Base-by-base conservation (phyloP, 2,797 vertebrate species). In the Oryzias sinensis region DNA sequence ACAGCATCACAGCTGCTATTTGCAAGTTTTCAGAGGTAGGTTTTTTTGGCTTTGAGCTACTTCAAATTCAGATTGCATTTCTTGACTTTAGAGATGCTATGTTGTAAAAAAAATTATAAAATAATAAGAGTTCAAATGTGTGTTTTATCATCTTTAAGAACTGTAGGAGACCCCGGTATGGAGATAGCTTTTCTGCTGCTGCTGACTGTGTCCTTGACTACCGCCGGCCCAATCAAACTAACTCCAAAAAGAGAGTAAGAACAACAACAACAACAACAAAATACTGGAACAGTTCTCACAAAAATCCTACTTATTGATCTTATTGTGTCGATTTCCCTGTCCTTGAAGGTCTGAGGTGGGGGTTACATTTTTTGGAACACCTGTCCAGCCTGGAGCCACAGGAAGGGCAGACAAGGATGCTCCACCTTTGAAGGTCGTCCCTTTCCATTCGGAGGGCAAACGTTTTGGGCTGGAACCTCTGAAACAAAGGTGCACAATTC, bases 141-240 rank as follows among this genome's bases (percentile, higher is more conserved):
- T 20, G 48, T 43, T 0, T 55, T 49, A 42, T 5, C 55, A 45
- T 51, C 15, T 68, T 44, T 56, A 22, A 2, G 15, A 33, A 18
- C 48, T 41, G 52, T 64, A 91, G 91, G 81, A 42, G 53, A 53
- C 14, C 59, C 43, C 68, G 78, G 86, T 76, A 90, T 92, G 88
- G 82, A 84, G 81, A 85, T 88, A 81, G 76, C 74, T 43, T 61
- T 90, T 66, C 69, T 91, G 60, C 66, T 91, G 76, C 76, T 92
- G 53, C 72, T 92, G 62, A 86, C 58, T 56, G 65, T 86, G 59
- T 59, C 86, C 60, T 56, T 89, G 68, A 86, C 67, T 14, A 50
- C 63, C 60, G 85, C 89, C 54, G 72, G 74, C 22, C 77, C 83
- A 37, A 56, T 89, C 20, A 78, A 65, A 82, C 52, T 24, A 40